Evolutionary conservation across 2,797 vertebrate species (phyloP).

Genomic region (Hylomyscus alleni): DNA sequence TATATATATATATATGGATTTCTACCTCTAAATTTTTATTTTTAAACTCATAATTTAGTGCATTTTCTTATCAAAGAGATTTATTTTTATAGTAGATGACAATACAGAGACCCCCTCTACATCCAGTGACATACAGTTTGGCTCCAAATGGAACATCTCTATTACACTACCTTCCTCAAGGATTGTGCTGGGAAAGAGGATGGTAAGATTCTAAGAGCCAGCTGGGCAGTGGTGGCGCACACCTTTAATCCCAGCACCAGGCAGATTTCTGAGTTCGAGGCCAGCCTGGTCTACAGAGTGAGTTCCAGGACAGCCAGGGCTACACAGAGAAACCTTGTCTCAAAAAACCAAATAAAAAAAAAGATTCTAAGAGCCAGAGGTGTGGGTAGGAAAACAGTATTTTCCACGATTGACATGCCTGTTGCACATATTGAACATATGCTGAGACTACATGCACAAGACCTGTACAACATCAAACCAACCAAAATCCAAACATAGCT

Average conservation of each 20-base stretch:
- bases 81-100: neutral
- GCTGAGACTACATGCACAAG: neutral
- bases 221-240: too few relatives aligned
- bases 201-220: neutral
- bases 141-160: neutral
- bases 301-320: too few relatives aligned
- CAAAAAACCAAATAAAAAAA: too few relatives aligned
- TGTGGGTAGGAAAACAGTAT: neutral
- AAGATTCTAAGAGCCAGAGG: neutral
- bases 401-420: neutral
- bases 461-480: neutral
- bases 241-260: too few relatives aligned
- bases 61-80: neutral
- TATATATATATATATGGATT: rapidly evolving
- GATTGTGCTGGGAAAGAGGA: neutral
- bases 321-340: too few relatives aligned
- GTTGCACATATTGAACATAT: neutral
- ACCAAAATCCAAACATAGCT: neutral
- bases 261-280: too few relatives aligned
- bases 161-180: neutral
- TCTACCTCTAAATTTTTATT: too few relatives aligned
- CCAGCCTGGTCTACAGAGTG: too few relatives aligned
- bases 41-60: neutral
- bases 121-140: neutral
- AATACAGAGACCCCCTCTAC: neutral